Base-by-base conservation (phyloP, 2,113 vertebrate species). In the Antechinus flavipes region DNA sequence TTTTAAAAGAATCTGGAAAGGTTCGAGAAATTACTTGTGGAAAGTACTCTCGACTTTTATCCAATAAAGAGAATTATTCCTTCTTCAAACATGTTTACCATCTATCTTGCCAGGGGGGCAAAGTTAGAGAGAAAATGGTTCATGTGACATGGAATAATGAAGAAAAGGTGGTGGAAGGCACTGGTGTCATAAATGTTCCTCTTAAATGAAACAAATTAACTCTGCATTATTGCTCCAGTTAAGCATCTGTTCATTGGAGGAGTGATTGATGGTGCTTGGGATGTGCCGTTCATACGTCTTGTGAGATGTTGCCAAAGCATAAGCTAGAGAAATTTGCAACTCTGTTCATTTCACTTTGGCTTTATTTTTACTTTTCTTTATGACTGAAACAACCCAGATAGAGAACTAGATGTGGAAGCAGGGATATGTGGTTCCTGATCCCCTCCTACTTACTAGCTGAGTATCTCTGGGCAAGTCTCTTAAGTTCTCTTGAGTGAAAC, bases 181-280 rank as follows among this genome's bases (percentile, higher is more conserved):
- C 27, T 0, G 8, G n/a, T 9, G 53, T 68, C 55, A 9, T 90
- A 56, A 68, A 27, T 27, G 93, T 52, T 52, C 90, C 0, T 76
- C 94, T 92, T 93, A 52, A 90, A 24, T 1, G 91, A 84, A 68
- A 91, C 92, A 93, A 14, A 84, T 61, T 90, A 92, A 7, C n/a
- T 1, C 0, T 1, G 55, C 19, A 0, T 61, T 23, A 46, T 3
- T 0, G 0, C 8, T 42, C 52, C 27, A 0, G 46, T 2, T 26
- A 58, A 46, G 58, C 26, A 0, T 50, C 89, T 42, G 56, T 11
- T 96, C 61, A 10, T 92, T 52, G 1, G 35, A 30, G 30, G 47
- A 24, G 30, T 56, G 93, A 93, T 14, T 19, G 89, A 84, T 35
- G 0, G 0, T 56, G 95, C 68, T 30, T 89, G 47, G 47, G 1